Evolutionary conservation across 2,113 vertebrate genomes (phyloP).

Genomic region (Euleptes europaea): DNA sequence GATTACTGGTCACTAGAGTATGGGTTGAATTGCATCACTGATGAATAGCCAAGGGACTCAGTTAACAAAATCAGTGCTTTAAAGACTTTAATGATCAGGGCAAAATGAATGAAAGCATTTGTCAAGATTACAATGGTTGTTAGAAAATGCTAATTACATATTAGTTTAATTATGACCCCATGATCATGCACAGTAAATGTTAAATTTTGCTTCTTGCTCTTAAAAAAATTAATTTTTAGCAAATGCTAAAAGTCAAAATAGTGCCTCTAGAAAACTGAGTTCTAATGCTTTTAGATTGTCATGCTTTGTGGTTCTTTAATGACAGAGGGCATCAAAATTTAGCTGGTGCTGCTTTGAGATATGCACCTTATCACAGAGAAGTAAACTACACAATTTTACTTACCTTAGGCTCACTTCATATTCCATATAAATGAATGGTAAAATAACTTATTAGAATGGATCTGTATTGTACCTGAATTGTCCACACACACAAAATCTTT

Average conservation of each 20-base stretch:
- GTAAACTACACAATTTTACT: not conserved
- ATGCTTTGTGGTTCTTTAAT: not conserved
- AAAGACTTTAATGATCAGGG: slow-evolving; percentile 61
- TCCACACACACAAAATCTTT: not conserved
- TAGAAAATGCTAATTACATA: slow-evolving; percentile 71
- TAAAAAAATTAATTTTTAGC: slow-evolving; percentile 36
- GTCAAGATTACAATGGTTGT: slow-evolving; percentile 63
- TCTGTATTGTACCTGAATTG: not conserved
- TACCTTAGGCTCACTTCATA: not conserved
- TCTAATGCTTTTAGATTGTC: not conserved
- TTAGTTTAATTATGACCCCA: slow-evolving; percentile 65
- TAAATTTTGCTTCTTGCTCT: slow-evolving; percentile 55
- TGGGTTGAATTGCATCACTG: slow-evolving; percentile 76
- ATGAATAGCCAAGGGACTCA: slow-evolving; percentile 80
- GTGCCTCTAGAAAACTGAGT: slow-evolving; percentile 11
- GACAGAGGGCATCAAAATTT: slow-evolving; percentile 12
- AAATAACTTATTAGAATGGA: not conserved
- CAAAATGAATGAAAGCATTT: slow-evolving; percentile 66
- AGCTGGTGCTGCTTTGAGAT: slow-evolving; percentile 11
- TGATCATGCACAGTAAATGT: slow-evolving; percentile 61
- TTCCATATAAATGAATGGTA: not conserved
- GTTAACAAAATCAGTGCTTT: slow-evolving; percentile 77
- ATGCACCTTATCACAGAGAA: slow-evolving; percentile 11
- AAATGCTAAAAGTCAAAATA: slow-evolving; percentile 35
- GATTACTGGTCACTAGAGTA: slow-evolving; percentile 74